Percentiles rank a stretch among this genome's conserved stretches.
These are phyloP conservation scores for Chaetogeoica ovagalla DNA, from an alignment of 2,888 invertebrate genomes.

Conservation along the genomic window DNA sequence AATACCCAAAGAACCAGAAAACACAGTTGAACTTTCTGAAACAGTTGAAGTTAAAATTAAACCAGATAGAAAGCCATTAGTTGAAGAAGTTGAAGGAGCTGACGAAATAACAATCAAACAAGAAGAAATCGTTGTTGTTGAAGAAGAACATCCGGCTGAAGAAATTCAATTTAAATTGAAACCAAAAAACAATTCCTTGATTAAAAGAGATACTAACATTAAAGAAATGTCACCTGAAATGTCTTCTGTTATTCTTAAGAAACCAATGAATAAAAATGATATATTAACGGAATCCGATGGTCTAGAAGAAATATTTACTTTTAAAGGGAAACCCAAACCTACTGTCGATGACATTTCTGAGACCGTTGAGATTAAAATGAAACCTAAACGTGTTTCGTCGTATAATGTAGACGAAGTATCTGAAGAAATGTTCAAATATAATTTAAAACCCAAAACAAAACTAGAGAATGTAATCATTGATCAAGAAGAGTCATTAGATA, in stretches of 20 bases:
- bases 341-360: conserved; percentile 59
- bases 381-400: conserved; percentile 57
- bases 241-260: conserved; percentile 7
- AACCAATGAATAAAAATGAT: conserved; percentile 54
- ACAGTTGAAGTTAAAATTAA: conserved; percentile 57
- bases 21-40: conserved; percentile 57
- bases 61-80: conserved; percentile 65
- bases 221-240: conserved; percentile 7
- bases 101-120: conserved; percentile 58
- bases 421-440: conserved; percentile 66
- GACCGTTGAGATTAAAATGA: conserved; percentile 59
- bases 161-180: conserved; percentile 41
- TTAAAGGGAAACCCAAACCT: background rate
- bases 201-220: background rate
- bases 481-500: conserved; percentile 71
- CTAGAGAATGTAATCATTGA: conserved; percentile 61
- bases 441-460: conserved; percentile 56
- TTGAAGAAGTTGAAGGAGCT: background rate
- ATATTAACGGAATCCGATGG: conserved; percentile 59
- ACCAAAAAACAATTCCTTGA: background rate
- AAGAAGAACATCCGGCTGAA: conserved; percentile 49
- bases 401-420: conserved; percentile 69
- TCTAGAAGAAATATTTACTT: conserved; percentile 57
- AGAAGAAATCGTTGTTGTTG: conserved; percentile 58
- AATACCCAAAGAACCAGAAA: conserved; percentile 57